These are phyloP conservation scores for Tyrophagus putrescentiae DNA, from an alignment of 1,140 invertebrate genomes.

Conservation along the genomic window DNA sequence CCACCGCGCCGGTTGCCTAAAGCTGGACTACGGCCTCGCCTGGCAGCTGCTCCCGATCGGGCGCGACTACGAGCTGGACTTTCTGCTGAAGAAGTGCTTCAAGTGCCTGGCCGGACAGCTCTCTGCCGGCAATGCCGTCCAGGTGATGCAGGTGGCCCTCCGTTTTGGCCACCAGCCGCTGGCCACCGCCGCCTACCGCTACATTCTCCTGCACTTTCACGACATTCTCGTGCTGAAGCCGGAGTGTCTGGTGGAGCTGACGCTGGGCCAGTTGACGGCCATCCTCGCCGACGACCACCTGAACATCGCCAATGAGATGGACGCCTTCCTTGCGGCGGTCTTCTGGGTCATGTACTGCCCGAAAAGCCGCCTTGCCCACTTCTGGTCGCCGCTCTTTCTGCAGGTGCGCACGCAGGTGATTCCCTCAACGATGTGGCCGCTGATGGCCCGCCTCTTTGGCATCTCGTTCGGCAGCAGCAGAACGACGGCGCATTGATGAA, in stretches of 20 bases:
- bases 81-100: neutral
- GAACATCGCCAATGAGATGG: neutral
- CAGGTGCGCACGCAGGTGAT: neutral
- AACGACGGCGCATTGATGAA: too few relatives aligned
- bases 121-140: neutral
- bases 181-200: neutral
- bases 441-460: too few relatives aligned
- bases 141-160: neutral
- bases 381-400: neutral
- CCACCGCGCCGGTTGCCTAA: neutral
- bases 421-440: too few relatives aligned
- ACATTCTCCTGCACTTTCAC: neutral
- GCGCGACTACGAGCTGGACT: neutral
- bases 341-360: neutral
- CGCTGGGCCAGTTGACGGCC: neutral
- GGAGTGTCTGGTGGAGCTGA: neutral
- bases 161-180: conserved; percentile 1
- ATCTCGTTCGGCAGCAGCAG: too few relatives aligned
- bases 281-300: neutral
- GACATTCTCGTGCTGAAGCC: neutral
- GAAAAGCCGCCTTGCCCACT: neutral
- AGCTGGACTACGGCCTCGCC: neutral
- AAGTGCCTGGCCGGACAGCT: neutral
- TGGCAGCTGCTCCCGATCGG: conserved; percentile 2
- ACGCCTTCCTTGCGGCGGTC: neutral